Evolutionary conservation across 1,140 invertebrate species (phyloP), one percentile per base, ranked within the genome.

Genomic region (Aporrectodea caliginosa): DNA sequence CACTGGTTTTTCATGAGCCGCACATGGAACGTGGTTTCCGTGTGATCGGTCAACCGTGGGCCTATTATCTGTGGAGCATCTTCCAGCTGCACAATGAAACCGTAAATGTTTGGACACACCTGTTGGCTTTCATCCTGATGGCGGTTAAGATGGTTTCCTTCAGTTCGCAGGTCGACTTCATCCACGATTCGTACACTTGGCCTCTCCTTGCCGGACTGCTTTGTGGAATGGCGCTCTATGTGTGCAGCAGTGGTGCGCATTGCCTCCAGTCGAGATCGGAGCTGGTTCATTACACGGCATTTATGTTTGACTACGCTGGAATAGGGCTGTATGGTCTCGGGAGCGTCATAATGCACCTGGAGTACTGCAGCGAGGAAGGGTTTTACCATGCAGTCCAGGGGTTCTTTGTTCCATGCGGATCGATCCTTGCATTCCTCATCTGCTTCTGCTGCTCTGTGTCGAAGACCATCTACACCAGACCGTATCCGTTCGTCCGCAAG

Each of bases 41-140:
- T 32, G 81, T 81, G 30, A 78, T 82, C 0, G 71, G 85, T 72
- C 82, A 84, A 72, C 81, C 84, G 22, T 87, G 85, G 85, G 75
- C 73, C 2, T 87, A 87, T 77, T 88, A 87, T 79, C 32, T 87
- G 0, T 72, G 76, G 32, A 87, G 85, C 71, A 78, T 86, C 1
- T 85, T 87, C 69, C 85, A 86, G 75, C 82, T 87, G 58, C 86
- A 88, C 82, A 88, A 88, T 80, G 87, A 88, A 79, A 84, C 85
- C 0, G 76, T 87, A 22, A 88, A 88, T 72, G 84, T 87, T 29
- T 88, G 87, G 87, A 85, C 84, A 16, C 87, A 88, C 80, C 58
- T 85, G 12, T 69, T 86, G 16, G 87, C 84, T 2, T 84, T 83
- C 35, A 68, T 84, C 32, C 71, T 81, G 33, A 73, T 81, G 75